phyloP scores from a whole-genome alignment of 2,113 vertebrate genomes.

The Rhynchomys soricoides region DNA sequence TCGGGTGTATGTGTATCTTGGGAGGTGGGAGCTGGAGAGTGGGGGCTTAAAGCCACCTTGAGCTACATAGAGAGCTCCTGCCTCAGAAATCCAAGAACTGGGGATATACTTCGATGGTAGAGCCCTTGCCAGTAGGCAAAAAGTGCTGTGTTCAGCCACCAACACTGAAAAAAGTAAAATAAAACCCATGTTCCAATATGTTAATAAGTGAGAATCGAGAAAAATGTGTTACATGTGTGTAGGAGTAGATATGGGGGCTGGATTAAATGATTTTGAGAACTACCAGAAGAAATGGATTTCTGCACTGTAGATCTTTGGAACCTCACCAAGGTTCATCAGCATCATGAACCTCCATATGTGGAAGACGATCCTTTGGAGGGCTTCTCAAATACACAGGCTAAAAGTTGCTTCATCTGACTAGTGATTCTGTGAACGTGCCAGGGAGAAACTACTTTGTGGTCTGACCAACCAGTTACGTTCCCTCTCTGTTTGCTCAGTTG shows the following conservation, averaged over 20 bases:
- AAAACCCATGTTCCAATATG: background rate
- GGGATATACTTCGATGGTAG: background rate
- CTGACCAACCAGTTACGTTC: background rate
- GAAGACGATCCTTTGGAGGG: background rate
- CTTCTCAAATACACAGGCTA: background rate
- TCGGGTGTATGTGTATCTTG: background rate
- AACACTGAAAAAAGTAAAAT: background rate
- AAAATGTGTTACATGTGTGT: fast-evolving
- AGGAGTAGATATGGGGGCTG: fast-evolving
- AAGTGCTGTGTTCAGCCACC: background rate
- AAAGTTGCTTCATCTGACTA: background rate
- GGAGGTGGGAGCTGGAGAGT: background rate
- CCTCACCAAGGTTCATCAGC: background rate
- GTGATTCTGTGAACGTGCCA: background rate
- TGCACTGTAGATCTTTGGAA: background rate
- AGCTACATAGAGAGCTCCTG: background rate
- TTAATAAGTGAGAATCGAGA: background rate
- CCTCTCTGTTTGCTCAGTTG: background rate
- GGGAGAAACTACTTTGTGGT: background rate
- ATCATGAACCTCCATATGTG: background rate
- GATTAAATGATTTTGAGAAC: background rate
- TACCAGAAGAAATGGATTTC: background rate
- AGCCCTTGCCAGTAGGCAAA: background rate
- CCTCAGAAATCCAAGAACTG: background rate
- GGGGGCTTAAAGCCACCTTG: background rate